A percentile compares a stretch with the other conserved stretches of the same genome.
phyloP scores from a whole-genome alignment of 2,797 vertebrate genomes.

The Brachyrhaphis roseni region DNA sequence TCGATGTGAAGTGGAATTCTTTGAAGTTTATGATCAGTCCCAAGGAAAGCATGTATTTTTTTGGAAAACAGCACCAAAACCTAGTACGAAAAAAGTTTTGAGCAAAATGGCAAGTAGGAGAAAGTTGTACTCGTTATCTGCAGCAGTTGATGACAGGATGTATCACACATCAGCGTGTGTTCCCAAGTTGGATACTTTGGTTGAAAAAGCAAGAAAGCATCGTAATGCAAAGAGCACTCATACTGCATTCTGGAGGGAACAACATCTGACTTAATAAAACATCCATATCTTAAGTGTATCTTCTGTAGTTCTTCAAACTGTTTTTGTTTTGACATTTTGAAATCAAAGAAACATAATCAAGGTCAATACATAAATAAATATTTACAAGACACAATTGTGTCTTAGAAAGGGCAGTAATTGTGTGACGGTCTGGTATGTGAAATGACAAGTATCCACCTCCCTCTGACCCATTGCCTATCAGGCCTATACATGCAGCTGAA shows the following conservation, averaged over 20 bases:
- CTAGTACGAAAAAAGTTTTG: not conserved
- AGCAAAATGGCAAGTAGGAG: not conserved
- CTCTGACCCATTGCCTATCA: not conserved
- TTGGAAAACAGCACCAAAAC: not conserved
- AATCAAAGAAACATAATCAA: not conserved
- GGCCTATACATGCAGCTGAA: not conserved
- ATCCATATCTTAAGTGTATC: not conserved
- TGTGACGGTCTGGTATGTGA: not conserved
- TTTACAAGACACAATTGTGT: not conserved
- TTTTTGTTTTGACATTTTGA: not conserved
- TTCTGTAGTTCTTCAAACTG: not conserved
- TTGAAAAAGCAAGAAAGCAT: not conserved
- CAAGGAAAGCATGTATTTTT: not conserved
- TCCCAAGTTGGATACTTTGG: not conserved
- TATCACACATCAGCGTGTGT: not conserved
- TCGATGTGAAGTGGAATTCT: conserved; percentile 7
- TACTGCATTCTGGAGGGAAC: not conserved
- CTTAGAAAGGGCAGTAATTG: not conserved
- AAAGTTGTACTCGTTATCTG: not conserved
- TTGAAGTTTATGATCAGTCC: not conserved
- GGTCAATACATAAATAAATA: not conserved
- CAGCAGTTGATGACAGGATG: not conserved
- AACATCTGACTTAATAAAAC: not conserved
- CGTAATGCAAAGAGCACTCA: not conserved
- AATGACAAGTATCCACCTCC: not conserved